phyloP scores from a whole-genome alignment of 2,797 vertebrate species.

The Oreochromis mossambicus region DNA sequence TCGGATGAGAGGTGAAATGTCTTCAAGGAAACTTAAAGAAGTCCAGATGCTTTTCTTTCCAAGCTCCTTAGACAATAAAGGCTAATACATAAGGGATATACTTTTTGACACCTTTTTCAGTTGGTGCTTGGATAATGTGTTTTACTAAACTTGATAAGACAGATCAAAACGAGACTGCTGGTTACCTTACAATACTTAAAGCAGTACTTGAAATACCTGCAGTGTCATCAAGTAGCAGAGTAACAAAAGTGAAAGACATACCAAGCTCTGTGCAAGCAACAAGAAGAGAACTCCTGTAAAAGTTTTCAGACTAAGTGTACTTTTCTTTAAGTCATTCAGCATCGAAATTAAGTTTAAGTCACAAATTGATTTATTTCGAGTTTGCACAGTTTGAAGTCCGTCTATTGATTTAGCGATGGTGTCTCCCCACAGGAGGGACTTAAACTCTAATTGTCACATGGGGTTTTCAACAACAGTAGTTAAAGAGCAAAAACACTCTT shows the following conservation, averaged over 20 bases:
- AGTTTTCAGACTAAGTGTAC: neutral
- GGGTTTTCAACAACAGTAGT: slow-evolving; percentile 19
- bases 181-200: neutral
- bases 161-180: neutral
- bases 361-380: neutral
- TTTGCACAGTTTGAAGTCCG: neutral
- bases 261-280: neutral
- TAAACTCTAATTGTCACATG: neutral
- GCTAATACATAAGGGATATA: neutral
- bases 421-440: neutral
- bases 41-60: neutral
- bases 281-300: neutral
- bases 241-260: neutral
- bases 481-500: neutral
- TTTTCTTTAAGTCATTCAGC: neutral
- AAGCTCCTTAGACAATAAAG: neutral
- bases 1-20: neutral
- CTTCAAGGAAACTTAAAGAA: neutral
- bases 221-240: neutral
- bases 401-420: neutral
- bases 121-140: neutral
- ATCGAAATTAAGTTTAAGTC: neutral
- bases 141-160: neutral
- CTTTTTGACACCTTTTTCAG: neutral
- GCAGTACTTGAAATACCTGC: neutral